Percentiles rank a stretch among this genome's conserved stretches.
These are phyloP conservation scores for Cryptophagus acutangulus DNA, from an alignment of 2,888 invertebrate genomes.

Conservation along the genomic window DNA sequence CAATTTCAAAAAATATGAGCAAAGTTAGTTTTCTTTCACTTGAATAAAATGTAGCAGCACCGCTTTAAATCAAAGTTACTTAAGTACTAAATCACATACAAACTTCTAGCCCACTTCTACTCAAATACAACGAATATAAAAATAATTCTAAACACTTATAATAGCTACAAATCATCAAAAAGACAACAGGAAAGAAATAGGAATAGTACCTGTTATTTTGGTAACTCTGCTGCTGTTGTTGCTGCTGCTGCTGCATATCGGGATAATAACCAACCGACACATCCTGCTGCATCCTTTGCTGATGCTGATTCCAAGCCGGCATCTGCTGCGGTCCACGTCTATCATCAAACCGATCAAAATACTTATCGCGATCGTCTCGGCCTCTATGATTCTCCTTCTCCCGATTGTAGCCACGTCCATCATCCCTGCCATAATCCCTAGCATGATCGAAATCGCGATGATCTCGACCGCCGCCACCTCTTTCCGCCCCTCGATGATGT, in stretches of 20 bases:
- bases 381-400: slow-evolving; percentile 34
- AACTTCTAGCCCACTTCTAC: too few species aligned
- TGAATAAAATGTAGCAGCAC: too few species aligned
- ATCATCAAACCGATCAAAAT: slow-evolving; percentile 24
- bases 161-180: too few species aligned
- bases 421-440: slow-evolving; percentile 30
- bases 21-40: too few species aligned
- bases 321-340: slow-evolving; percentile 4
- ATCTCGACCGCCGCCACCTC: slow-evolving; percentile 17
- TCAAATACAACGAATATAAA: too few species aligned
- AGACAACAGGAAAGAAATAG: slow-evolving; percentile 4
- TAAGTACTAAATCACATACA: too few species aligned
- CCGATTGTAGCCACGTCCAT: slow-evolving; percentile 33
- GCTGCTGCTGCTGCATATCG: slow-evolving; percentile 14
- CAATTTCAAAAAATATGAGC: too few species aligned
- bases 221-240: slow-evolving; percentile 16
- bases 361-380: slow-evolving; percentile 32
- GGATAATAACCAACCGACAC: slow-evolving; percentile 7
- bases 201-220: slow-evolving; percentile 24
- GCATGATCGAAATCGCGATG: slow-evolving; percentile 1
- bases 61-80: too few species aligned
- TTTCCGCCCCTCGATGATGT: slow-evolving; percentile 22
- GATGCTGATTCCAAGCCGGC: slow-evolving; percentile 14
- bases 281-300: slow-evolving; percentile 20
- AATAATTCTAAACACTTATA: too few species aligned